Evolutionary conservation across 2,797 vertebrate species (phyloP).

Genomic region (Hoplostethus mediterraneus): DNA sequence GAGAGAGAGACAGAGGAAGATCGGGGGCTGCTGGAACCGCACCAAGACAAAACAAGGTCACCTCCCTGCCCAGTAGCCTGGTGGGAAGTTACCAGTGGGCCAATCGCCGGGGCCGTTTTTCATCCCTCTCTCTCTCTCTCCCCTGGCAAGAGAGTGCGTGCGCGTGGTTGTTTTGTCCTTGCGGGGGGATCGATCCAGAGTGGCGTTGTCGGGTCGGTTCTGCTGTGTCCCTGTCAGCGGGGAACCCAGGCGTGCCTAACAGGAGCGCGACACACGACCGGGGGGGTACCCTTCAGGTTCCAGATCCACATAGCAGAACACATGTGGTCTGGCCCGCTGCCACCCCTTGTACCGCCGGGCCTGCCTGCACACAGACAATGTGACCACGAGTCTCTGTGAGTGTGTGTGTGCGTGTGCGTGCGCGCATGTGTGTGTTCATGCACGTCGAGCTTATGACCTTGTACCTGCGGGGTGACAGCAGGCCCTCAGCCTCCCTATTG

Average conservation of each 20-base stretch:
- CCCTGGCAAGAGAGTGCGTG: conserved; percentile 11
- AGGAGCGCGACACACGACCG: conserved; percentile 36
- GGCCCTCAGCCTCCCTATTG: conserved; percentile 46
- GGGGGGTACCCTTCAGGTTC: conserved; percentile 43
- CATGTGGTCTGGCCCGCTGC: conserved; percentile 56
- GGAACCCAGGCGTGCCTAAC: conserved; percentile 73
- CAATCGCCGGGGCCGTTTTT: conserved; percentile 67
- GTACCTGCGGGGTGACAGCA: conserved; percentile 56
- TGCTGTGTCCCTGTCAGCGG: conserved; percentile 67
- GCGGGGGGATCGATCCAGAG: conserved; percentile 69
- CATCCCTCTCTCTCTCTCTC: conserved; percentile 62
- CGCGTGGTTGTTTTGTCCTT: conserved; percentile 76
- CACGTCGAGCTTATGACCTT: conserved; percentile 53
- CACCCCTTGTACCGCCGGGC: conserved; percentile 32
- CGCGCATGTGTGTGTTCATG: conserved; percentile 30
- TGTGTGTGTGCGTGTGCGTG: conserved; percentile 41
- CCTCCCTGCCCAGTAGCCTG: conserved; percentile 51
- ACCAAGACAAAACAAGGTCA: conserved; percentile 72
- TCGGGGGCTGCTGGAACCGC: conserved; percentile 43
- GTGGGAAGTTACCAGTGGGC: conserved; percentile 72
- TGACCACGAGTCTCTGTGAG: conserved; percentile 35
- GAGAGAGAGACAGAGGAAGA: conserved; percentile 30
- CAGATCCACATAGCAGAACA: conserved; percentile 39
- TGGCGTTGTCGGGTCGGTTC: conserved; percentile 68
- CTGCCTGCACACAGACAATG: conserved; percentile 19